Evolutionary conservation across 1,140 invertebrate species (phyloP).

Genomic region (Gonatopus flavifemur): DNA sequence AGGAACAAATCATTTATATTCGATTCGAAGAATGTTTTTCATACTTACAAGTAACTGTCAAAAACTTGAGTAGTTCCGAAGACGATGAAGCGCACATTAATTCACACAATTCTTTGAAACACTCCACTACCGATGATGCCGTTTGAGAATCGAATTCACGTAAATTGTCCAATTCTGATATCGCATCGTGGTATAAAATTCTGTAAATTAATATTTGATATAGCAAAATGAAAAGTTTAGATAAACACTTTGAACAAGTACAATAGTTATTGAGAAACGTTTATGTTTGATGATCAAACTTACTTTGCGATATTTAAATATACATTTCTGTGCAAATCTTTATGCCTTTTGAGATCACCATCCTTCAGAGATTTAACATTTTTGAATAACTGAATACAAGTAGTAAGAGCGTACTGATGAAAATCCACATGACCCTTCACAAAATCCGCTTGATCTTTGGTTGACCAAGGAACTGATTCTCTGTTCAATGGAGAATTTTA

Average conservation of each 20-base stretch:
- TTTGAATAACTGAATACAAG: conserved; percentile 46
- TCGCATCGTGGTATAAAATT: conserved; percentile 40
- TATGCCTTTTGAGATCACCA: conserved; percentile 31
- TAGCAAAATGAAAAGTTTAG: conserved; percentile 9
- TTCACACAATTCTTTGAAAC: conserved; percentile 60
- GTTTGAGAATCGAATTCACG: conserved; percentile 53
- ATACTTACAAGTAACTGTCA: conserved; percentile 55
- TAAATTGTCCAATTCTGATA: conserved; percentile 45
- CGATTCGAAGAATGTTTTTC: too few relatives aligned
- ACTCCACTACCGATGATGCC: conserved; percentile 56
- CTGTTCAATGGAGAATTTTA: conserved; percentile 29
- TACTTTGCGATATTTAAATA: conserved; percentile 46
- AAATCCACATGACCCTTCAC: conserved; percentile 54
- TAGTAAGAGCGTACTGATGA: conserved; percentile 54
- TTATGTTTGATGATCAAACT: conserved; percentile 11
- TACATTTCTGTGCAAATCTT: conserved; percentile 29
- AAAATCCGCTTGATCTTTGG: conserved; percentile 37
- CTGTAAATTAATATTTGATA: too few relatives aligned
- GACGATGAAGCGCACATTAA: conserved; percentile 53
- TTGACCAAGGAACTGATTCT: conserved; percentile 50
- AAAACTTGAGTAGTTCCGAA: conserved; percentile 53
- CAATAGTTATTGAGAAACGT: background rate
- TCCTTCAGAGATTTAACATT: conserved; percentile 41
- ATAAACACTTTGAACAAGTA: conserved; percentile 1
- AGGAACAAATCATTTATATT: too few relatives aligned